Evolutionary conservation across 1,140 invertebrate species (phyloP).

Genomic region (Papilio polytes): DNA sequence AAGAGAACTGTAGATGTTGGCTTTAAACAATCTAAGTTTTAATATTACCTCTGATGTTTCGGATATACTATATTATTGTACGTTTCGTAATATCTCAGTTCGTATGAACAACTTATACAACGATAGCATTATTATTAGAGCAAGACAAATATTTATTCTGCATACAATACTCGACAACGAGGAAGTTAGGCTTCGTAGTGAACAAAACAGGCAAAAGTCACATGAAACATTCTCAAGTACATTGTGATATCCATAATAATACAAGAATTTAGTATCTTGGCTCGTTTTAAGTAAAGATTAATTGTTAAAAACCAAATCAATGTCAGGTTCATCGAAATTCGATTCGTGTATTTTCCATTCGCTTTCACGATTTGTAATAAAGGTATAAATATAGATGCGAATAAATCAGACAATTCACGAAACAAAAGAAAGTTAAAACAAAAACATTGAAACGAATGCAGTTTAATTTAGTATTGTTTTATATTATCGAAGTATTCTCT

Average conservation of each 20-base stretch:
- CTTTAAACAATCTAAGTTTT: too few species aligned
- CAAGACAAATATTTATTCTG: slow-evolving; percentile 2
- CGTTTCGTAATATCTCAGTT: not conserved
- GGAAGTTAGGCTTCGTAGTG: not conserved
- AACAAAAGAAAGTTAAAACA: not conserved
- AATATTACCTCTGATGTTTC: not conserved
- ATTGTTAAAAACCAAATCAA: too few species aligned
- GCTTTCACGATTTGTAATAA: not conserved
- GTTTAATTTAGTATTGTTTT: slow-evolving; percentile 7
- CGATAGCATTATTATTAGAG: slow-evolving; percentile 3
- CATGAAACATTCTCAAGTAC: not conserved
- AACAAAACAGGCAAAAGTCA: not conserved
- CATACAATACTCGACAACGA: not conserved
- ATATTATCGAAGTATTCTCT: not conserved
- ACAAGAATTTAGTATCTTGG: too few species aligned
- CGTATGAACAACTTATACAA: not conserved
- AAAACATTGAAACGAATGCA: slow-evolving; percentile 18
- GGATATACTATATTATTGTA: not conserved
- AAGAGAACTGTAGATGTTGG: too few species aligned
- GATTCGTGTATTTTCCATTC: not conserved
- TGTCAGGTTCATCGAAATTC: too few species aligned
- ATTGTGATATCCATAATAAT: not conserved
- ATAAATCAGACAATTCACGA: not conserved
- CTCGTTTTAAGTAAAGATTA: too few species aligned
- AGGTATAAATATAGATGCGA: not conserved